Evolutionary conservation across 2,888 invertebrate species (phyloP), one percentile per base, ranked within the genome.

Genomic region (Augiades crinisus): DNA sequence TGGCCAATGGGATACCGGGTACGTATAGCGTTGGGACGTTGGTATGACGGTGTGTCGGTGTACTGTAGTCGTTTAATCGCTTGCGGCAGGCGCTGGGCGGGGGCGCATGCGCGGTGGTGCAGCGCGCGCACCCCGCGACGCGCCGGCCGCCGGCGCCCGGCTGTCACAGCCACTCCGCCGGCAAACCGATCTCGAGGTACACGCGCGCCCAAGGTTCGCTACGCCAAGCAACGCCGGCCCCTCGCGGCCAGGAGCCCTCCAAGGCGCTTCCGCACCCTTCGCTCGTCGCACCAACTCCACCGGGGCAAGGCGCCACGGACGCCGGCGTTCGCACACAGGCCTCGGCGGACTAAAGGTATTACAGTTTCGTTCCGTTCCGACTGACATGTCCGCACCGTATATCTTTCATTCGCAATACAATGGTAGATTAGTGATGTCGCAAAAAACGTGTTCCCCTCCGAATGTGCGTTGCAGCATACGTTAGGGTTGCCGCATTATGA

Each of bases 131-230:
- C 56, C 64, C 63, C 57, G 47, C 57, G 44, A 53, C 55, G 41
- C 38, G 71, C 63, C 68, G 65, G 60, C 50, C 61, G 70, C 72
- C 73, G 74, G 78, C 77, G 78, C 75, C 80, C 56, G 46, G 57
- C 60, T 72, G 86, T 87, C 82, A 86, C 82, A 84, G 81, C 72
- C 87, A 88, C 82, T 87, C 84, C 86, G 81, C 85, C 88, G 87
- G 82, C 80, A 81, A 68, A 76, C 78, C 78, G 79, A 79, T 75
- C 78, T 71, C 75, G 72, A 79, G 78, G 70, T 70, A 84, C 78
- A 82, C 86, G 83, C 81, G 77, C 79, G 76, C 73, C 74, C 69
- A 68, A 71, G 78, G 81, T 77, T 75, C 81, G 80, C 82, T 68
- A 70, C 75, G 75, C 79, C 75, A 66, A 81, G 82, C 82, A 81